These are phyloP conservation scores for Drosophila sordidula DNA, from an alignment of 2,888 invertebrate species.

Conservation along the genomic window DNA sequence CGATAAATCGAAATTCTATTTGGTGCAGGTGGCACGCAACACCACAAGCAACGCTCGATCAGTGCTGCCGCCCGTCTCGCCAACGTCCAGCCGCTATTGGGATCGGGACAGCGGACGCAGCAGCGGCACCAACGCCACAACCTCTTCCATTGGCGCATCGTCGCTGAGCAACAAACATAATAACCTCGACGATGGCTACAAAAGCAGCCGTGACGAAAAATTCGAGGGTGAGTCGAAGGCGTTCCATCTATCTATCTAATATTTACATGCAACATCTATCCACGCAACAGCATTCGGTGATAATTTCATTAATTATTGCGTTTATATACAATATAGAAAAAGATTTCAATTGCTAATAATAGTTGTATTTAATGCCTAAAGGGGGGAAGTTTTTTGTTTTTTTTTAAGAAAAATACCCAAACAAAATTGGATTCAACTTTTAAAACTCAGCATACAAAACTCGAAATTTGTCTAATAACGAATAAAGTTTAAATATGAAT, in stretches of 20 bases:
- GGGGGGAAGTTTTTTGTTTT: no score
- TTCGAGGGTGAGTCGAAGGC: constrained; percentile 78
- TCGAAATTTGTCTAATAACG: no score
- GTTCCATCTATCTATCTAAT: not conserved
- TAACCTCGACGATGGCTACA: constrained; percentile 71
- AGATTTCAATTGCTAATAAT: no score
- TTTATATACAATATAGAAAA: no score
- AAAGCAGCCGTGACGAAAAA: constrained; percentile 79
- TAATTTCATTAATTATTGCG: not conserved
- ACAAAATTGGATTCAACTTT: no score
- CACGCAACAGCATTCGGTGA: no score
- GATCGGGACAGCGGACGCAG: constrained; percentile 80
- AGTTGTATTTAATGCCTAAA: no score
- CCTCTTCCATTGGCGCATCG: constrained; percentile 71
- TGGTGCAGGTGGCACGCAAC: constrained; percentile 73
- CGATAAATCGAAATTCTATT: constrained; percentile 23
- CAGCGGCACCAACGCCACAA: constrained; percentile 63
- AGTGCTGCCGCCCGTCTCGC: constrained; percentile 84
- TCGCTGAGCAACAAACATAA: constrained; percentile 68
- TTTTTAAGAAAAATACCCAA: no score
- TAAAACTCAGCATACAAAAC: no score
- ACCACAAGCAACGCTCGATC: constrained; percentile 67
- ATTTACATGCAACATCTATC: no score
- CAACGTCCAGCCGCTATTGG: constrained; percentile 83
- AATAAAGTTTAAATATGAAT: no score